Base-by-base conservation (phyloP, 2,888 invertebrate species). In the Crioceris asparagi region DNA sequence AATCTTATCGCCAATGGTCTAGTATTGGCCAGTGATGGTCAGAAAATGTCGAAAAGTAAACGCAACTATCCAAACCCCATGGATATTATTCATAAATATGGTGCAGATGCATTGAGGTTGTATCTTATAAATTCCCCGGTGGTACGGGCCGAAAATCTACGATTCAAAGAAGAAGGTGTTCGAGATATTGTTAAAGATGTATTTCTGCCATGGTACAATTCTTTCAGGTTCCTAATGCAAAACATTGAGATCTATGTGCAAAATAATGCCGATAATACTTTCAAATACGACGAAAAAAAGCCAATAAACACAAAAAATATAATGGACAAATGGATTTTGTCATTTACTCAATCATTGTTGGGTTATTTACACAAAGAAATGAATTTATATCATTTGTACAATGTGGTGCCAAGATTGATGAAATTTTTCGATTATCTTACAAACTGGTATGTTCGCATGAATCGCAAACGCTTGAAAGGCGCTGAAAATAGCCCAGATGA, bases 21-120 rank as follows among this genome's bases (percentile, higher is more conserved):
- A 39, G 85, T 99, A 0, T 68, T 99, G 41, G 97, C 96, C n/a
- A 64, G 84, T 21, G 97, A 98, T 70, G 98, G 98, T 0, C 92
- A 94, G 61, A 99, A 99, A 66, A 99, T 98, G 98, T 96, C 96
- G 0, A 99, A 98, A 62, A 75, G 97, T 17, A 96, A 96, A 68
- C 92, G 96, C 64, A 98, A 98, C 62, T 98, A 94, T 64, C 98
- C 98, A 0, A 96, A 98, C 69, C 97, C 98, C 1, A 70, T 92
- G 67, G 82, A 86, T 52, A 75, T 96, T 11, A 82, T 92, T 1
- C 66, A 79, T 32, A 92, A 93, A 61, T 96, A 88, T 62, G 97
- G 98, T 2, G 96, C 97, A 1, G 98, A 99, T 69, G 96, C 98
- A 12, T 68, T 98, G 29, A 75, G 97, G 44, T 69, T 98, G 21